A percentile compares a stretch with the other conserved stretches of the same genome.
phyloP scores from a whole-genome alignment of 2,797 vertebrate genomes.

The Mus caroli region DNA sequence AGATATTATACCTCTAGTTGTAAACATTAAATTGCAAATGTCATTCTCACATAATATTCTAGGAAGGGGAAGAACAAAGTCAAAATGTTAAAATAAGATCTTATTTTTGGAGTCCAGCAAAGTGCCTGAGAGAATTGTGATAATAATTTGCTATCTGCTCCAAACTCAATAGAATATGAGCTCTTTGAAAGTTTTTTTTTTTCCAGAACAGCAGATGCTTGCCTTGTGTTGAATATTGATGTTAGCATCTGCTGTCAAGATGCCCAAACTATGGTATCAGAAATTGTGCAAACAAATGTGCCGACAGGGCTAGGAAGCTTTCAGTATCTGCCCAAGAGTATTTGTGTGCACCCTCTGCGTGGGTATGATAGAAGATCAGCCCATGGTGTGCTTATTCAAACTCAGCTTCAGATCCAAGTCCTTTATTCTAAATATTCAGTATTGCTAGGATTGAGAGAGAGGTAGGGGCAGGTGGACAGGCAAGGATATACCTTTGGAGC shows the following conservation, averaged over 20 bases:
- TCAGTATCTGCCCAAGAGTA: too few species aligned
- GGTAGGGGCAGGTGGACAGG: background rate
- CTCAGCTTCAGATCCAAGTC: background rate
- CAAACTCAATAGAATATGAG: background rate
- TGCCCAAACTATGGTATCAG: background rate
- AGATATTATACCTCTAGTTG: background rate
- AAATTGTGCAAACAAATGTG: background rate
- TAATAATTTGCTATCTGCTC: background rate
- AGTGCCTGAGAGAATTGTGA: background rate
- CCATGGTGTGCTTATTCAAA: background rate
- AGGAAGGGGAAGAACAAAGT: background rate
- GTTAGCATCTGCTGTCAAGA: background rate
- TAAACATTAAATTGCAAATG: background rate
- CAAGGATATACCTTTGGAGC: background rate
- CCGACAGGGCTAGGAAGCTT: background rate
- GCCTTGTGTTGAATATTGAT: background rate
- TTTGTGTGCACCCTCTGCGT: accelerated
- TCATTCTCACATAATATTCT: background rate
- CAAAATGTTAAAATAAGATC: background rate
- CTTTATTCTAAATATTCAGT: background rate
- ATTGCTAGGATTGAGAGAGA: background rate
- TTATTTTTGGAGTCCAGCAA: background rate
- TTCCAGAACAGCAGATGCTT: background rate
- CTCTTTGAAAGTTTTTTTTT: background rate
- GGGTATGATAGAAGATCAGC: background rate